phyloP scores from a whole-genome alignment of 2,888 invertebrate species.

The Ennomos fuscantarius region DNA sequence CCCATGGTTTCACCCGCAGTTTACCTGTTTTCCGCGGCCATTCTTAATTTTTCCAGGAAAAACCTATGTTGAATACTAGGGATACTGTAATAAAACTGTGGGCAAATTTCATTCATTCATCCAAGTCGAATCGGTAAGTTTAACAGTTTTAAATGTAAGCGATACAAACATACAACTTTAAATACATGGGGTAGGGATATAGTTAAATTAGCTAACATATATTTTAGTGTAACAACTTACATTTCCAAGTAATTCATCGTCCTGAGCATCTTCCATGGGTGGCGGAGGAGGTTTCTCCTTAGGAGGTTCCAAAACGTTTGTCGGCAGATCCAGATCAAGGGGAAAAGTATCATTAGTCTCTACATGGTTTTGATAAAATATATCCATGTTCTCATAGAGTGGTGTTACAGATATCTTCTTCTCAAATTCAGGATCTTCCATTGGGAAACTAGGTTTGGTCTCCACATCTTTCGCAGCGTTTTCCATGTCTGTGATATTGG shows the following conservation, averaged over 20 bases:
- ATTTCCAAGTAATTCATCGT: slow-evolving; percentile 77
- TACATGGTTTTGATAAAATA: slow-evolving; percentile 77
- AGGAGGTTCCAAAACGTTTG: slow-evolving; percentile 89
- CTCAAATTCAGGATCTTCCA: slow-evolving; percentile 54
- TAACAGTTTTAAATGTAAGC: no score
- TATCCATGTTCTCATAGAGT: slow-evolving; percentile 86
- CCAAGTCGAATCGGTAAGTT: no score
- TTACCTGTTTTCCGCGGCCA: no score
- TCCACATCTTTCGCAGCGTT: slow-evolving; percentile 50
- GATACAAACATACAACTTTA: no score
- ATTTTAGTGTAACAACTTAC: slow-evolving; percentile 57
- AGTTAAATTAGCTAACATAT: no score
- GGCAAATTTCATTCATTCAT: no score
- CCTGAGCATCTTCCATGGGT: slow-evolving; percentile 83
- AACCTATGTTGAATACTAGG: no score
- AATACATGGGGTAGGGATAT: no score
- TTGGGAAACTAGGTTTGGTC: slow-evolving; percentile 20
- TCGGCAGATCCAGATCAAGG: slow-evolving; percentile 85
- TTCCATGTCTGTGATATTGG: slow-evolving; percentile 59
- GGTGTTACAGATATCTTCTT: slow-evolving; percentile 80
- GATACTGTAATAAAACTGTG: no score
- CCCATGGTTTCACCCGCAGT: no score
- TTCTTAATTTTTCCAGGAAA: no score
- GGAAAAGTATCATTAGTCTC: slow-evolving; percentile 74
- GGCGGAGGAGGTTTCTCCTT: slow-evolving; percentile 95